phyloP scores from a whole-genome alignment of 2,797 vertebrate species.

The Eurystomus glaucurus region DNA sequence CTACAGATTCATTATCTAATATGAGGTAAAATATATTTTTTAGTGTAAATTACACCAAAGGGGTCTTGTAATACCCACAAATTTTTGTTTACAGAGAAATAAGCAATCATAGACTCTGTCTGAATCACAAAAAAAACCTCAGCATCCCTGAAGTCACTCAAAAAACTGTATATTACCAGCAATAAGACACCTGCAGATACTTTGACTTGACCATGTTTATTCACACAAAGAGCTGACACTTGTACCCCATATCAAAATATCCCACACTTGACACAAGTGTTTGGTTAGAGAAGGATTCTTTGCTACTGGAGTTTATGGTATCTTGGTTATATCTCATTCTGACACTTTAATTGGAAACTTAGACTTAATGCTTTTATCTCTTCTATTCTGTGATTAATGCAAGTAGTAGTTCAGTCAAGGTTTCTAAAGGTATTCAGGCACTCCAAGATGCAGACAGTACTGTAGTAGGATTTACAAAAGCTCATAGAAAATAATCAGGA shows the following conservation, averaged over 20 bases:
- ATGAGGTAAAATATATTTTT: neutral
- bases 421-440: slow-evolving; percentile 3
- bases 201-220: neutral
- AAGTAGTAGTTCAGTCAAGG: neutral
- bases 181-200: neutral
- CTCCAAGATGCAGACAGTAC: neutral
- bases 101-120: neutral
- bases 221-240: neutral
- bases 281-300: neutral
- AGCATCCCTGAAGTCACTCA: neutral
- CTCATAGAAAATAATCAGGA: neutral
- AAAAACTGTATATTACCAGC: neutral
- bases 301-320: neutral
- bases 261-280: neutral
- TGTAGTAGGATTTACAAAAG: neutral
- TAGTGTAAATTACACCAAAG: neutral
- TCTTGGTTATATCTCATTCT: slow-evolving; percentile 47
- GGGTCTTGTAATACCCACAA: neutral
- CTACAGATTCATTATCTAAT: neutral
- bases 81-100: neutral
- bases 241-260: neutral
- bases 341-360: slow-evolving; percentile 56
- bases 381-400: neutral
- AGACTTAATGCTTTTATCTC: slow-evolving; percentile 6
- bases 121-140: neutral